Percentiles rank a stretch among this genome's conserved stretches.
phyloP scores from a whole-genome alignment of 2,888 invertebrate species.

The Zonitis immaculata region DNA sequence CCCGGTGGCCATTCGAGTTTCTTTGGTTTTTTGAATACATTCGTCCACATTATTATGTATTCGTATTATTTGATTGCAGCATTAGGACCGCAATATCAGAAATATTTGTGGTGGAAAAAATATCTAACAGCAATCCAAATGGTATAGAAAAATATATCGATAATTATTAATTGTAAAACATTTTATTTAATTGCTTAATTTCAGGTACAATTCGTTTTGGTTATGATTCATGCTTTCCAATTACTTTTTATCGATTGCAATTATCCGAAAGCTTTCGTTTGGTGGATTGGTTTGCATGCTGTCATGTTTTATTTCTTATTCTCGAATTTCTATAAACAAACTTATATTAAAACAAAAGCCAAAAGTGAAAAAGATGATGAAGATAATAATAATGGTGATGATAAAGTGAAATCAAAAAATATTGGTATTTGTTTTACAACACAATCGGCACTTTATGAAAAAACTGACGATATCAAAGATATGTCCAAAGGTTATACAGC shows the following conservation, averaged over 20 bases:
- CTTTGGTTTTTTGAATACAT: slow-evolving; percentile 90
- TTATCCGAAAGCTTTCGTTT: slow-evolving; percentile 82
- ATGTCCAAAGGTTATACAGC: slow-evolving; percentile 52
- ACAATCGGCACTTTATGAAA: slow-evolving; percentile 43
- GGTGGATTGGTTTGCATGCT: slow-evolving; percentile 90
- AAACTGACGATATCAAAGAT: slow-evolving; percentile 45
- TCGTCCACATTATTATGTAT: slow-evolving; percentile 95
- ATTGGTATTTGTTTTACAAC: slow-evolving; percentile 43
- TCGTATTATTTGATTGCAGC: slow-evolving; percentile 87
- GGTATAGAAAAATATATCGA: too few species aligned
- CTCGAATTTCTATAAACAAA: slow-evolving; percentile 82
- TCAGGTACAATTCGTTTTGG: slow-evolving; percentile 80
- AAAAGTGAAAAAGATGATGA: slow-evolving; percentile 45
- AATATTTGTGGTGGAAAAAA: too few species aligned
- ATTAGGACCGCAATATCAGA: slow-evolving; percentile 79
- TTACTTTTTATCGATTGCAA: slow-evolving; percentile 84
- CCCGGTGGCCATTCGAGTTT: slow-evolving; percentile 89
- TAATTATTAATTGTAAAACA: too few species aligned
- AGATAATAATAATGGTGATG: slow-evolving; percentile 25
- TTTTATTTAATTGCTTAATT: slow-evolving; percentile 6
- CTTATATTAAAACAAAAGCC: slow-evolving; percentile 57
- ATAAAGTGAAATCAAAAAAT: slow-evolving; percentile 21
- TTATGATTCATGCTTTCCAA: slow-evolving; percentile 86
- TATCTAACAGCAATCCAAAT: slow-evolving; percentile 88
- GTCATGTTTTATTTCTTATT: slow-evolving; percentile 91